Conservation (phyloP, 2,888 invertebrate genomes). For the Amphipyra tragopoginis region DNA sequence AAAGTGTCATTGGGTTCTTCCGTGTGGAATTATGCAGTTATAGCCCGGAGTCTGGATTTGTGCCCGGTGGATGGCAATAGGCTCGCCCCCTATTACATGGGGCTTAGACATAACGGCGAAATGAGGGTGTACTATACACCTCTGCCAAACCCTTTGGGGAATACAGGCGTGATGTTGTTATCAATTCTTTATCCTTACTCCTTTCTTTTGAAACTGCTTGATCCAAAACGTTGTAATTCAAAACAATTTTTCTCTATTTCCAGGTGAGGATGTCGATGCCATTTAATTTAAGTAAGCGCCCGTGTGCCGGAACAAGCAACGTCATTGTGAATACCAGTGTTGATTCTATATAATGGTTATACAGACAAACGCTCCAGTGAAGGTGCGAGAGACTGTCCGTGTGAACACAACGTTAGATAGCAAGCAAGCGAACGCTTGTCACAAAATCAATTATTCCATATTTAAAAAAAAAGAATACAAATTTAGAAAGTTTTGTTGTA, state of each 20-base stretch:
- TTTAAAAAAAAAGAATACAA: conserved; percentile 71
- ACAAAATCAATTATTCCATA: conserved; percentile 87
- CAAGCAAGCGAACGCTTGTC: conserved; percentile 68
- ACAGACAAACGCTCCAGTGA: conserved; percentile 59
- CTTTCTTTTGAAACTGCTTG: too few species aligned
- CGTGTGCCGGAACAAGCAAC: conserved; percentile 79
- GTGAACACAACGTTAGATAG: conserved; percentile 74
- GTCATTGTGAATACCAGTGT: conserved; percentile 79
- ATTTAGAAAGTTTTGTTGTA: conserved; percentile 84
- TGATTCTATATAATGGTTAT: conserved; percentile 61
- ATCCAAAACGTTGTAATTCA: background rate
- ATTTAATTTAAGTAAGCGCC: conserved; percentile 88
- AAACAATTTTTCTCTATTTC: conserved; percentile 51
- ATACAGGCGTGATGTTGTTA: too few species aligned
- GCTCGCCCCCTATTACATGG: too few species aligned
- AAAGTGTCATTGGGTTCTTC: too few species aligned
- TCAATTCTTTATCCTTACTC: too few species aligned
- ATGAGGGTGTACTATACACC: too few species aligned
- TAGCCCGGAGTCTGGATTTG: too few species aligned
- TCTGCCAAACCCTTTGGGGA: too few species aligned
- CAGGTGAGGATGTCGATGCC: conserved; percentile 88
- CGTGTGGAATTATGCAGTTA: too few species aligned
- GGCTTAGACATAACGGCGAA: too few species aligned
- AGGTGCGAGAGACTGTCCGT: conserved; percentile 59
- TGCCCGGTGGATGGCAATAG: too few species aligned